Conservation (phyloP, 2,797 vertebrate genomes). For the Spheniscus humboldti region DNA sequence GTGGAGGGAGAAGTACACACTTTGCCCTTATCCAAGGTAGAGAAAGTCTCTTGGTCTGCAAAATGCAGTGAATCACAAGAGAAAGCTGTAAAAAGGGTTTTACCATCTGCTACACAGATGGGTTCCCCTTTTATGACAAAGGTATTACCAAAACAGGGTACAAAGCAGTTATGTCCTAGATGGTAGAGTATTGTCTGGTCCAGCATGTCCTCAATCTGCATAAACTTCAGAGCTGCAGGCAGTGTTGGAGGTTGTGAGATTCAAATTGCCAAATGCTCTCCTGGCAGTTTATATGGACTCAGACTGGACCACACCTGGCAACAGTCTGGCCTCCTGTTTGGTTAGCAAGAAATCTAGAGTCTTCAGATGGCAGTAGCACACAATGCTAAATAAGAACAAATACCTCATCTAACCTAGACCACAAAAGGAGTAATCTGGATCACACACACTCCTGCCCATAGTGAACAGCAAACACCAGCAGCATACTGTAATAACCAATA, state of each 20-base stretch:
- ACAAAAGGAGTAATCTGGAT: neutral
- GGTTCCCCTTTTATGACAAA: neutral
- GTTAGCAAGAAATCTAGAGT: neutral
- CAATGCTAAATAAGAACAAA: neutral
- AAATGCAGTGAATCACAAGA: neutral
- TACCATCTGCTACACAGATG: neutral
- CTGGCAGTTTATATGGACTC: neutral
- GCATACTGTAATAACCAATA: neutral
- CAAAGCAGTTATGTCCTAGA: neutral
- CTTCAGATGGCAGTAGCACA: neutral
- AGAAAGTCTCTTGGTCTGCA: neutral
- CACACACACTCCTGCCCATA: neutral
- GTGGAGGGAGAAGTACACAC: neutral
- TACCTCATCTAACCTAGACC: neutral
- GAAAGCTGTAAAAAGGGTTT: neutral
- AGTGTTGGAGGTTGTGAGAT: neutral
- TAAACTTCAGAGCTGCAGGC: neutral
- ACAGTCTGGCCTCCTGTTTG: neutral
- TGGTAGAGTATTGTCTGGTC: neutral
- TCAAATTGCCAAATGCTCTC: neutral
- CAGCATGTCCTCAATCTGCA: neutral
- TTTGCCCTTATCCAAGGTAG: neutral
- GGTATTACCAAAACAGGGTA: neutral
- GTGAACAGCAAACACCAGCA: neutral
- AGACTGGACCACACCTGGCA: neutral